A percentile compares a stretch with the other conserved stretches of the same genome.
These are phyloP conservation scores for Dendrophyllia cribrosa DNA, from an alignment of 64 coral and sea anemone species.

Conservation along the genomic window DNA sequence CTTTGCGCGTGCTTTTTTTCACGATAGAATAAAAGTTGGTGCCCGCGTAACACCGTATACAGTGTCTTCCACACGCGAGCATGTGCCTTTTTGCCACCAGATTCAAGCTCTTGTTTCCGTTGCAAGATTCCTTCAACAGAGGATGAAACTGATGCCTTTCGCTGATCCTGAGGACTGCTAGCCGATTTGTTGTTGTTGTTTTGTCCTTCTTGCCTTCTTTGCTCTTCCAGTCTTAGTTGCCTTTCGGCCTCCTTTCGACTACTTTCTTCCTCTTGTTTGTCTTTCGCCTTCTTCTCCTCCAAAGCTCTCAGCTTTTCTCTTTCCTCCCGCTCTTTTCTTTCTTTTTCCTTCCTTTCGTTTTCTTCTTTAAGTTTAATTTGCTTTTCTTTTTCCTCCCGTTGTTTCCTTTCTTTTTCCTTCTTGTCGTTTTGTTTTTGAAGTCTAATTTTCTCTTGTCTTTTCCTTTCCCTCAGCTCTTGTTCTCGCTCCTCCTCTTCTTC, in stretches of 20 bases:
- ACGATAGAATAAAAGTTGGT: slow-evolving; percentile 78
- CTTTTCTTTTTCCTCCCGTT: slow-evolving; percentile 43
- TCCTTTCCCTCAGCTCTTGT: slow-evolving; percentile 43
- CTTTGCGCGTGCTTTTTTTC: slow-evolving; percentile 71
- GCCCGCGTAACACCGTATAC: slow-evolving; percentile 66
- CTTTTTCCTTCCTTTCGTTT: slow-evolving; percentile 16
- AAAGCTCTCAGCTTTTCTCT: slow-evolving; percentile 28
- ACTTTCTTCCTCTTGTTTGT: slow-evolving; percentile 23
- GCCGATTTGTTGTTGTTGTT: slow-evolving; percentile 42
- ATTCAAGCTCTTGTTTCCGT: slow-evolving; percentile 85
- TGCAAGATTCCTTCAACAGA: slow-evolving; percentile 79
- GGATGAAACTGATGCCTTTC: slow-evolving; percentile 2
- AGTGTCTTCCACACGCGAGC: slow-evolving; percentile 83
- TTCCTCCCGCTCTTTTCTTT: slow-evolving; percentile 52
- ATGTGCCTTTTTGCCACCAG: slow-evolving; percentile 65
- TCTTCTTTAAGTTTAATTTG: slow-evolving; percentile 17
- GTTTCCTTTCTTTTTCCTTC: slow-evolving; percentile 16
- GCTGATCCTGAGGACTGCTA: slow-evolving; percentile 24
- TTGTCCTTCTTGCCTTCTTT: slow-evolving; percentile 15
- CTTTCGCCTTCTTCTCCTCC: slow-evolving; percentile 41
- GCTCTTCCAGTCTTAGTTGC: slow-evolving; percentile 15
- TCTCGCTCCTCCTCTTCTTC: slow-evolving; percentile 37
- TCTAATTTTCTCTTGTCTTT: slow-evolving; percentile 35
- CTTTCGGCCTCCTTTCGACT: slow-evolving; percentile 22
- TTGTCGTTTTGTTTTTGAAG: neutral